phyloP scores from a whole-genome alignment of 2,888 invertebrate genomes.

The Boloria selene region DNA sequence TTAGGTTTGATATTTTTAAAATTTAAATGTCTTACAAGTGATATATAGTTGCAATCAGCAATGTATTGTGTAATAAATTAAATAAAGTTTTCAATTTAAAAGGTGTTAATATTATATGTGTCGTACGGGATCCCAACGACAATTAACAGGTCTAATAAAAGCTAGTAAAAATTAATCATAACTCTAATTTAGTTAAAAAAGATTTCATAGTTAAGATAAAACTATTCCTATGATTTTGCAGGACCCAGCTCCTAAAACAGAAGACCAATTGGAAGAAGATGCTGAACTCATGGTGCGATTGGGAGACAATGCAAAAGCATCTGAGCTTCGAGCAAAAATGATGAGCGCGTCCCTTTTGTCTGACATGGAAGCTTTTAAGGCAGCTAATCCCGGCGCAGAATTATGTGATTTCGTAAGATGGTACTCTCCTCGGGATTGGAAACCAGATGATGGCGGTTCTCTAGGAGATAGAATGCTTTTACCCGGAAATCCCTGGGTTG shows the following conservation, averaged over 20 bases:
- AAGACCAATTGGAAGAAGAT: slow-evolving; percentile 97
- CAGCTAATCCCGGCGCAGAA: slow-evolving; percentile 95
- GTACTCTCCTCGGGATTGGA: slow-evolving; percentile 99
- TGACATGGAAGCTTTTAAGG: slow-evolving; percentile 99
- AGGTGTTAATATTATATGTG: too few species aligned
- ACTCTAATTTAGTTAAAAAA: too few species aligned
- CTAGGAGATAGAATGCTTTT: slow-evolving; percentile 95
- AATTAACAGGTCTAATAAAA: too few species aligned
- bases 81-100: too few species aligned
- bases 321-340: slow-evolving; percentile 93
- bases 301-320: slow-evolving; percentile 92
- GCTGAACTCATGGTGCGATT: slow-evolving; percentile 94
- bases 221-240: slow-evolving; percentile 53
- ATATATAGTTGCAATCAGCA: too few species aligned
- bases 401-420: slow-evolving; percentile 98
- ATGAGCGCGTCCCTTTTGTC: slow-evolving; percentile 97
- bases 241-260: slow-evolving; percentile 98
- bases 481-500: slow-evolving; percentile 95
- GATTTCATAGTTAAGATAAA: too few species aligned
- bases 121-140: too few species aligned
- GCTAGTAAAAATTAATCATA: too few species aligned
- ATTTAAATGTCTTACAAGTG: too few species aligned
- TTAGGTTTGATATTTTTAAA: too few species aligned
- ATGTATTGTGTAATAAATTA: too few species aligned
- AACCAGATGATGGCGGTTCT: slow-evolving; percentile 67